Base-by-base conservation (phyloP, 2,888 invertebrate species). In the Erannis defoliaria region DNA sequence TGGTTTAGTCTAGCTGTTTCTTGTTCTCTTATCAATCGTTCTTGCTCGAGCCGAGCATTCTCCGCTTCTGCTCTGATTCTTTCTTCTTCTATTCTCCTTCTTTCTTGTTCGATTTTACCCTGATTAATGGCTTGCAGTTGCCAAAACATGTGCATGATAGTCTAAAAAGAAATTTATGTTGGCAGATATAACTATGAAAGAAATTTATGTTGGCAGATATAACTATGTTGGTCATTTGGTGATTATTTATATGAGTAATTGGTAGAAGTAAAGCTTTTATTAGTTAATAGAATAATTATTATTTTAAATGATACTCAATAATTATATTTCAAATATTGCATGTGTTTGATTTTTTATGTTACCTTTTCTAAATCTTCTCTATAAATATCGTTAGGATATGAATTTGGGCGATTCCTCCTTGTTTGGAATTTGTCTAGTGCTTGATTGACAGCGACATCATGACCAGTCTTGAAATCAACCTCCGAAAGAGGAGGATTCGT, bases 31-130 rank as follows among this genome's bases (percentile, higher is more conserved):
- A 31, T 8, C 9, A 40, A 18, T 18, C 40, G 40, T 29, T 51
- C 51, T 31, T 40, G 51, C 19, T 51, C 51, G 10, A 26, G 8
- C 26, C 37, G 38, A 1, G 16, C 26, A 29, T 40, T 5, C n/a
- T 50, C 38, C 18, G 21, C 16, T 12, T 26, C 26, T 12, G 23
- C 26, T 38, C 14, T 9, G 16, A 50, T 21, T 10, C 38, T 21
- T 37, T 51, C 40, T 46, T 46, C 18, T 5, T 51, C 29, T 31
- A n/a, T 5, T 19, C 14, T n/a, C 9, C 18, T 23, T n/a, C 18
- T 40, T 38, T 51, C 51, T 40, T 51, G 51, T 16, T 51, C 51
- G 1, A 51, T 51, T 12, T 51, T 51, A 29, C 51, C 40, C 12
- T 51, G 40, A 40, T 51, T 51, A 1, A 42, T 51, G 3, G 29